These are phyloP conservation scores for Trichonephila clavata DNA, from an alignment of 1,140 invertebrate species.

Conservation along the genomic window DNA sequence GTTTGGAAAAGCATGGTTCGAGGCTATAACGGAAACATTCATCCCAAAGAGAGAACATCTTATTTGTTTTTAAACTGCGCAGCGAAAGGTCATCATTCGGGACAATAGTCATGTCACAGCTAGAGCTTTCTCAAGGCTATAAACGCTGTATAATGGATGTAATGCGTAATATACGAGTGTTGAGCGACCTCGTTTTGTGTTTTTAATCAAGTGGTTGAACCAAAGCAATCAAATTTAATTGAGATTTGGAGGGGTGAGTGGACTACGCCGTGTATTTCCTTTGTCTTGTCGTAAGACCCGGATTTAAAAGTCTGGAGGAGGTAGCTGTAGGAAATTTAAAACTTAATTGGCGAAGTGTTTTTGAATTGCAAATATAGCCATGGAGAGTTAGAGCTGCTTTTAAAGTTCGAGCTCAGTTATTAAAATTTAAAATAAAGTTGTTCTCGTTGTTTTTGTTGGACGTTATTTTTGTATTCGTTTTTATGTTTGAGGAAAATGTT, in stretches of 20 bases:
- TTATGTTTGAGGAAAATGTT: no score
- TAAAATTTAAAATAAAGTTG: no score
- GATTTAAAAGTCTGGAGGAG: neutral
- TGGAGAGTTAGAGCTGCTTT: no score
- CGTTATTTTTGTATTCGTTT: no score
- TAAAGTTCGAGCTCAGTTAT: no score
- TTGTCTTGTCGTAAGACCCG: neutral
- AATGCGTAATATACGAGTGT: neutral
- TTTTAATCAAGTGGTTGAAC: slow-evolving; percentile 13
- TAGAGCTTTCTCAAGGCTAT: neutral
- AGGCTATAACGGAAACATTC: neutral
- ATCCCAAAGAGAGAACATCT: neutral
- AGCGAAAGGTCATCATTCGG: neutral
- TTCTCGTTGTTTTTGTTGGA: no score
- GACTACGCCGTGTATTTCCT: neutral
- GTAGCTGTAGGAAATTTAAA: neutral
- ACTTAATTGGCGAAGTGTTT: no score
- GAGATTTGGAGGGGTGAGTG: neutral
- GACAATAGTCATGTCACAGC: slow-evolving; percentile 11
- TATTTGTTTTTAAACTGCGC: neutral
- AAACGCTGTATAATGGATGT: neutral
- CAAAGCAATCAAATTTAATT: slow-evolving; percentile 18
- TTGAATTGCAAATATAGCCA: no score
- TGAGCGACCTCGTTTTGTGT: neutral
- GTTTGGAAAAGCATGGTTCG: no score